Base-by-base conservation (phyloP, 2,113 vertebrate genomes). In the Nerophis ophidion region DNA sequence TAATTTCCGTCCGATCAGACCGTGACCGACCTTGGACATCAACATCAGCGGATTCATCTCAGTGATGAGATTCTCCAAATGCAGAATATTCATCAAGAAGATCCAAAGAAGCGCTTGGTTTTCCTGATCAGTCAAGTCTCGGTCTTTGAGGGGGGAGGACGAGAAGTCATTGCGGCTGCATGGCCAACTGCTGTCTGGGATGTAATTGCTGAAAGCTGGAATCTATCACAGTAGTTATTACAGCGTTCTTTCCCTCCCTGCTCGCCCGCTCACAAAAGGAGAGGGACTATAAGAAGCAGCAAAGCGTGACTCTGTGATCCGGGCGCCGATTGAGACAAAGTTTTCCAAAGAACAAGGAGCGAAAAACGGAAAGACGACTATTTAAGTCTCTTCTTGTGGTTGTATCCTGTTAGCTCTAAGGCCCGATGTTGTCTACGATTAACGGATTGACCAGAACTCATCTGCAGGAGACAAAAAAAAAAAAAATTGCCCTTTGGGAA, bases 151-250 rank as follows among this genome's bases (percentile, higher is more conserved):
- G 40, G 26, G 54, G 12, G 40, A 56, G 52, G 38, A 56, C 54
- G 19, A 42, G 54, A 11, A 42, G 54, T 42, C 38, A 19, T 17
- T 3, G 16, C 12, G 38, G 52, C 35, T 5, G 26, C 26, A 3
- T 26, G 6, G 35, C 34, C 35, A 38, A 12, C 10, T 9, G 15
- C 52, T 38, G 35, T 42, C 54, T 42, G 38, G 16, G 54, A 42
- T 56, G 17, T 56, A 56, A 56, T 42, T 56, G 54, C 17, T 11
- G 17, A 51, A 42, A 56, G 54, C 40, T 42, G 54, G 54, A 56
- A 56, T 56, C 16, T 38, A 19, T 38, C 54, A 56, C n/a, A 56
- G 36, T 56, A 42, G 36, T 56, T 56, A 56, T 56, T 56, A 56
- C 42, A 7, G n/a, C 4, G 54, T 56, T 11, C 35, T 56, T 40